Evolutionary conservation across 2,113 vertebrate species (phyloP), one percentile per base, ranked within the genome.

Genomic region (Alectura lathami): DNA sequence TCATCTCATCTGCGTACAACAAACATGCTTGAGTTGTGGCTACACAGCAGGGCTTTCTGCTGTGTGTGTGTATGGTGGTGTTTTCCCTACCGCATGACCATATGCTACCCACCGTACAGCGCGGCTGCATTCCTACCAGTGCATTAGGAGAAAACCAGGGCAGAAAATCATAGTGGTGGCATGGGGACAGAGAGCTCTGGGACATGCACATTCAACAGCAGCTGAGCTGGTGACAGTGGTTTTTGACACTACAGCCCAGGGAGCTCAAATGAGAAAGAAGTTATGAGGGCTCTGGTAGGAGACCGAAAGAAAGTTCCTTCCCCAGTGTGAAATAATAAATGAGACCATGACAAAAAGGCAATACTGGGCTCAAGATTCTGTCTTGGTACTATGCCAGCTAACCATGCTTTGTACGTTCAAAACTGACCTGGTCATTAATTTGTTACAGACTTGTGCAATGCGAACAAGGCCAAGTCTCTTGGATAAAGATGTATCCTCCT

Each of bases 361-460:
- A 76, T 47, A 62, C 79, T 75, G 60, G 80, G 76, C 91, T 94
- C 1, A 0, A 38, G 76, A 94, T 80, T 68, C 79, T 88, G 60
- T 56, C 73, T 86, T 95, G 96, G 63, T 88, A 34, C 53, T 12
- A 13, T 67, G 89, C 82, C 83, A 97, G 62, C 89, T 70, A 57
- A 90, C 80, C 79, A 88, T 1, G 8, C 88, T 96, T 92, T 34
- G 48, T 86, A 66, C 64, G 38, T 93, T 90, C 84, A 83, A 83
- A 90, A 86, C 79, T 94, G 95, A 96, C 95, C 94, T 96, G 93
- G 83, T 92, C 95, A 96, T 90, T 96, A 95, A 96, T 95, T 93
- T 64, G 76, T 96, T 93, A 81, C 90, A 94, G 95, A 69, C 66
- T 93, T 90, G 80, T 86, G 66, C 83, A 79, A 84, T 53, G 77